Evolutionary conservation across 2,888 invertebrate species (phyloP).

Genomic region (Marronus borbonicus): DNA sequence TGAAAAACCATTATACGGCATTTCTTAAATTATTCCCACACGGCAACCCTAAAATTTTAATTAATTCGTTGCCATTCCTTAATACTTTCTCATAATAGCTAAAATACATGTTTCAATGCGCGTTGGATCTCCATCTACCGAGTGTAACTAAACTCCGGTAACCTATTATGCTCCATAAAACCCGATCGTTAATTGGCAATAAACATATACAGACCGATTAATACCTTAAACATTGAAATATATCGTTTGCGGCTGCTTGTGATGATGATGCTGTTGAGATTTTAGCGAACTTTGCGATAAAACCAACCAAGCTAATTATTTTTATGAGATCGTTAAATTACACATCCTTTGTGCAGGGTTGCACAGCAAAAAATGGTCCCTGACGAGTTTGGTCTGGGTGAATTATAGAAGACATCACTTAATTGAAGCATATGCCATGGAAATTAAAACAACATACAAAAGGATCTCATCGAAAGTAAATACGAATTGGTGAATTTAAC

Average conservation of each 20-base stretch:
- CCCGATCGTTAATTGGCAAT: slow-evolving; percentile 30
- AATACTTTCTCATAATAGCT: neutral
- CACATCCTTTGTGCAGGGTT: neutral
- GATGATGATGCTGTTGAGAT: slow-evolving; percentile 18
- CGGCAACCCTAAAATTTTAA: neutral
- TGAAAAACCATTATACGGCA: no score
- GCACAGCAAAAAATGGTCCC: neutral
- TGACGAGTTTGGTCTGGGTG: neutral
- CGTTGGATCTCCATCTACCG: neutral
- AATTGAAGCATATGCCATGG: neutral
- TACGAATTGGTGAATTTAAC: neutral
- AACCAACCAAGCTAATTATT: slow-evolving; percentile 13
- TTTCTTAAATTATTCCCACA: no score
- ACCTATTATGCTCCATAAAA: slow-evolving; percentile 27
- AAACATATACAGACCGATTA: slow-evolving; percentile 38
- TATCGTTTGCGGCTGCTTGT: neutral
- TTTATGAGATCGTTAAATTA: slow-evolving; percentile 13
- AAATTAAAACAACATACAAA: no score
- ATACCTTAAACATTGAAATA: neutral
- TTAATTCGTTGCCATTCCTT: neutral
- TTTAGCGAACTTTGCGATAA: slow-evolving; percentile 16
- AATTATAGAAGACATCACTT: neutral
- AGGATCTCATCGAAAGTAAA: neutral
- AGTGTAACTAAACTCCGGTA: slow-evolving; percentile 8
- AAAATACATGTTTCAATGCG: neutral